Base-by-base conservation (phyloP, 2,797 vertebrate species). In the Tangara arthus region DNA sequence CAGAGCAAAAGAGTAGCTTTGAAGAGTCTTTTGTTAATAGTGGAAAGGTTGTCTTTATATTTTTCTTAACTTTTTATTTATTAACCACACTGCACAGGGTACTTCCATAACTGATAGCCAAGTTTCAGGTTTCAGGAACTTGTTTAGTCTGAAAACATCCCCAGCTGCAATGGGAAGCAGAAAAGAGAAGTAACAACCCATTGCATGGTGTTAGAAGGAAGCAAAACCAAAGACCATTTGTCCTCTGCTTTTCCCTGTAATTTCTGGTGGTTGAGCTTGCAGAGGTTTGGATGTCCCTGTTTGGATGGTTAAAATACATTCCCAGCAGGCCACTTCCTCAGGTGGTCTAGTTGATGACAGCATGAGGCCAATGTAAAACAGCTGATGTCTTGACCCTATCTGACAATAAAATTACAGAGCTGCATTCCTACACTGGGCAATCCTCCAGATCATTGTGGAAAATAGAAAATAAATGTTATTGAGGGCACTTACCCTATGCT, bases 141-240 rank as follows among this genome's bases (percentile, higher is more conserved):
- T 96, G 94, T 95, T 97, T 96, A 90, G 94, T 94, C 91, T 97
- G 85, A 96, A 97, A 97, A 96, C 80, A 96, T 66, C 87, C 73
- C 59, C 56, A 68, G 27, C 85, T 88, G 77, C 76, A 94, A 37
- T 64, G 85, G 85, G 91, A 94, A 94, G 76, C 52, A 94, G 69
- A 91, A 94, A 87, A 79, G 68, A 79, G 77, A 86, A 86, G 59
- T 19, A 39, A 85, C 15, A 1, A 49, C 23, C 35, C 24, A 12
- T 56, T 6, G 2, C 21, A 37, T 1, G 7, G 37, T 53, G 63
- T 30, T 79, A 49, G 53, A 82, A 88, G 82, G 70, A 44, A 63
- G 52, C 26, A 56, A 93, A 93, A 56, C 28, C 7, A 0, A 83
- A 81, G 73, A 20, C n/a, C 52, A 93, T 93, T 96, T 93, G 65